Conservation (phyloP, 2,888 invertebrate species). For the Macaria liturata region DNA sequence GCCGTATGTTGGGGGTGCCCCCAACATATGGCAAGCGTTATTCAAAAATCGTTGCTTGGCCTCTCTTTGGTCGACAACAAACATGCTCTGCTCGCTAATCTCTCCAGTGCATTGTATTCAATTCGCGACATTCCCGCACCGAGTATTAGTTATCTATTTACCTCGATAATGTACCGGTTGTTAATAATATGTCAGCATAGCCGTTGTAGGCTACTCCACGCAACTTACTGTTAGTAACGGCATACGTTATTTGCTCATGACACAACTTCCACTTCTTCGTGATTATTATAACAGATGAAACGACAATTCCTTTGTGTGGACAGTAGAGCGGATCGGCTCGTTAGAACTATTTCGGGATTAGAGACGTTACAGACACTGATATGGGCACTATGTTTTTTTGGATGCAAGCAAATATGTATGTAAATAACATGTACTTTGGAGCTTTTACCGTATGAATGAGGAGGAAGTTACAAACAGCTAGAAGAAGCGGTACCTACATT, state of each 20-base stretch:
- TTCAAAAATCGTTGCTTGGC: too few relatives aligned
- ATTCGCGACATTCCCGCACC: conserved; percentile 41
- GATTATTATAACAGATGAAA: conserved; percentile 38
- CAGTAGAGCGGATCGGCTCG: conserved; percentile 30
- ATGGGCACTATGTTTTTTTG: conserved; percentile 3
- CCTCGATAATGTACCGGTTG: conserved; percentile 61
- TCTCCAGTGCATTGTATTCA: conserved; percentile 45
- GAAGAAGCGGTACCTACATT: too few relatives aligned
- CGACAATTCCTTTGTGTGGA: conserved; percentile 35
- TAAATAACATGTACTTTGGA: too few relatives aligned
- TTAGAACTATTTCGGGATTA: conserved; percentile 17
- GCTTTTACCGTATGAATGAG: too few relatives aligned
- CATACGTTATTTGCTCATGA: conserved; percentile 60
- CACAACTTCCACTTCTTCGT: conserved; percentile 45
- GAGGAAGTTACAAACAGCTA: too few relatives aligned
- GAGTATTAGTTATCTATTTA: conserved; percentile 57
- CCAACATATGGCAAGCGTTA: too few relatives aligned
- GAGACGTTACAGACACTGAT: conserved; percentile 5
- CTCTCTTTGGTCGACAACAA: conserved; percentile 1
- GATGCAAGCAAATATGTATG: too few relatives aligned
- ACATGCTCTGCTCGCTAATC: conserved; percentile 4
- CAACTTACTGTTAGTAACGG: conserved; percentile 71
- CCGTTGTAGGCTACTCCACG: conserved; percentile 47
- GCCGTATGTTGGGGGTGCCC: too few relatives aligned
- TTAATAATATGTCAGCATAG: conserved; percentile 60